phyloP scores from a whole-genome alignment of 1,140 invertebrate genomes.

The Drosophila kikkawai region DNA sequence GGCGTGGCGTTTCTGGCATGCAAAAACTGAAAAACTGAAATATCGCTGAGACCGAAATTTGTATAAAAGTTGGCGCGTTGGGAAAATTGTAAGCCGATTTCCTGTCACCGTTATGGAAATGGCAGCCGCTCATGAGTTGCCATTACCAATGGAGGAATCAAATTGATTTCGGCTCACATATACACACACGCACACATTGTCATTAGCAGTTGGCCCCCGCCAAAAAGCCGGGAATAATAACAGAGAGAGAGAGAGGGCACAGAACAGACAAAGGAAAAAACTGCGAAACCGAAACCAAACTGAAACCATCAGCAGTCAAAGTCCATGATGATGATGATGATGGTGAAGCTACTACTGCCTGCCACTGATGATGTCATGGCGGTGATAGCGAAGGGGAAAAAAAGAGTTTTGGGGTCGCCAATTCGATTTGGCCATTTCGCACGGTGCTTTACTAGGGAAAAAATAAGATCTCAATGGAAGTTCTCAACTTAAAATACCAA shows the following conservation, averaged over 20 bases:
- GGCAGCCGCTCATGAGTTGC: slow-evolving; percentile 32
- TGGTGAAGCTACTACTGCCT: slow-evolving; percentile 45
- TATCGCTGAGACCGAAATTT: slow-evolving; percentile 17
- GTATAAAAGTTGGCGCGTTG: slow-evolving; percentile 33
- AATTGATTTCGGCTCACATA: slow-evolving; percentile 36
- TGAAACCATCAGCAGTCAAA: slow-evolving; percentile 61
- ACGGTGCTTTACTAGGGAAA: slow-evolving; percentile 54
- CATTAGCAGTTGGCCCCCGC: slow-evolving; percentile 38
- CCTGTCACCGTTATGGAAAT: slow-evolving; percentile 44
- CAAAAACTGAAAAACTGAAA: slow-evolving; percentile 38
- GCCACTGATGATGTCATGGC: slow-evolving; percentile 72
- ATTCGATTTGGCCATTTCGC: slow-evolving; percentile 71
- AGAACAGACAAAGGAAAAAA: slow-evolving; percentile 36
- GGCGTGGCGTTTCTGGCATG: slow-evolving; percentile 17
- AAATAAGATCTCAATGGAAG: slow-evolving; percentile 10
- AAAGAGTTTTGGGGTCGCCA: slow-evolving; percentile 49
- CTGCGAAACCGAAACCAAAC: slow-evolving; percentile 51
- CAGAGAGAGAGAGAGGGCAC: slow-evolving; percentile 15
- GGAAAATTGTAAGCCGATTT: slow-evolving; percentile 43
- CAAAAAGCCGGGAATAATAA: slow-evolving; percentile 33
- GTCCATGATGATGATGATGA: slow-evolving; percentile 33
- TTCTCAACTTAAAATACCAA: not conserved
- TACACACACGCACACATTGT: slow-evolving; percentile 6
- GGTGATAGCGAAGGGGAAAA: slow-evolving; percentile 2
- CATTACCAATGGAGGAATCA: slow-evolving; percentile 36